These are phyloP conservation scores for Epinephelus cyanopodus DNA, from an alignment of 2,113 vertebrate species.

Conservation along the genomic window DNA sequence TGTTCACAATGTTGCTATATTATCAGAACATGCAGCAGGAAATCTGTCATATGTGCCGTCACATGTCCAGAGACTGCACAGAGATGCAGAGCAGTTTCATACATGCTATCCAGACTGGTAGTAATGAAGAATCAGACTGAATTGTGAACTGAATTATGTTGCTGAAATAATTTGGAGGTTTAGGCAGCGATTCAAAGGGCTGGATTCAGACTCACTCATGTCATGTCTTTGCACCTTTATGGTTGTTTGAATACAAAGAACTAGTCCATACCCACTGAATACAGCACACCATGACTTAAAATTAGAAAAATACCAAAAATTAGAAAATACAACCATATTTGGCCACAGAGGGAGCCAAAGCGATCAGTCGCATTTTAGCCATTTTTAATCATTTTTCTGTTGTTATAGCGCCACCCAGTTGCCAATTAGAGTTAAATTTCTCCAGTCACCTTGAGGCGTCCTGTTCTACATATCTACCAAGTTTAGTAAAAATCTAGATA, in stretches of 20 bases:
- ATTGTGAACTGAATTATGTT: neutral
- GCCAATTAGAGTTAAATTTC: too few species aligned
- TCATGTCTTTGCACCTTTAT: neutral
- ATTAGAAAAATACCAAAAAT: too few species aligned
- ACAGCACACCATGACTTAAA: too few species aligned
- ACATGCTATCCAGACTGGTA: neutral
- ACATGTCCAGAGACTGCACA: constrained; percentile 27
- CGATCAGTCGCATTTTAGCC: too few species aligned
- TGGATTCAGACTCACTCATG: neutral
- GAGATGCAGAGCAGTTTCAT: neutral
- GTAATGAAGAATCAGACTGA: neutral
- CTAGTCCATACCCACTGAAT: neutral
- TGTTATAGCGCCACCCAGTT: too few species aligned
- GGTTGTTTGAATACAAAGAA: neutral
- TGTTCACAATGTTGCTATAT: constrained; percentile 45
- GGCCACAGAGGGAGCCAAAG: too few species aligned
- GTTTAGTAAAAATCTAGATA: too few species aligned
- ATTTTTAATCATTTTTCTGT: too few species aligned
- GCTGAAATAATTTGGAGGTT: neutral
- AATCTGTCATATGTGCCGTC: constrained; percentile 44
- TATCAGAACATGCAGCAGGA: constrained; percentile 29
- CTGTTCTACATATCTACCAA: too few species aligned
- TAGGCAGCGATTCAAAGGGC: neutral
- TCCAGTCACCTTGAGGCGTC: too few species aligned
- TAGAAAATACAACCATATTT: too few species aligned